Conservation (phyloP, 2,113 vertebrate species). For the Gopherus flavomarginatus region DNA sequence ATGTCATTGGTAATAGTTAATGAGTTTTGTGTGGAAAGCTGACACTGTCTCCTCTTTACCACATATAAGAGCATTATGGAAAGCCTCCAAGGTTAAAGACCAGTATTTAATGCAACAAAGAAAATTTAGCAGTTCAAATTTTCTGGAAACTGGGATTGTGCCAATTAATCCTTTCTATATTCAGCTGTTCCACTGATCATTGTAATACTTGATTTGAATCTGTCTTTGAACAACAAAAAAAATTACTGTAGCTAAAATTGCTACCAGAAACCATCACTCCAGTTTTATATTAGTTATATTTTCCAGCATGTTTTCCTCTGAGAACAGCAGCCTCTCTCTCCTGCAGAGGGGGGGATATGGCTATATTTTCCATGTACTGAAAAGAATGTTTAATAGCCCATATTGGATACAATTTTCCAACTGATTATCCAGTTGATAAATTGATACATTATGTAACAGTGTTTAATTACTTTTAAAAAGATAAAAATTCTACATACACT, state of each 20-base stretch:
- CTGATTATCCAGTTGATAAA: slow-evolving; percentile 77
- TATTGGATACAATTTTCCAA: slow-evolving; percentile 76
- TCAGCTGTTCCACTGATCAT: slow-evolving; percentile 40
- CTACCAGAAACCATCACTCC: slow-evolving; percentile 41
- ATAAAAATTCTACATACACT: slow-evolving; percentile 77
- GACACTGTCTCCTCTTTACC: slow-evolving; percentile 31
- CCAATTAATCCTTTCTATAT: slow-evolving; percentile 68
- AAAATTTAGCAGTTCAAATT: slow-evolving; percentile 22
- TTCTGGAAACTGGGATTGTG: slow-evolving; percentile 71
- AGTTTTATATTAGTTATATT: slow-evolving; percentile 44
- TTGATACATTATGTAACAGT: slow-evolving; percentile 74
- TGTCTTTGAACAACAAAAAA: slow-evolving; percentile 46
- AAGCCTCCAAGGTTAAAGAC: slow-evolving; percentile 75
- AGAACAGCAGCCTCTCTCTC: slow-evolving; percentile 39
- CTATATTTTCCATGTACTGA: slow-evolving; percentile 67
- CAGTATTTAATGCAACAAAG: slow-evolving; percentile 67
- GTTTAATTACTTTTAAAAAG: slow-evolving; percentile 76
- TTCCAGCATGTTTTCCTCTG: slow-evolving; percentile 32
- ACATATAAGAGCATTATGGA: slow-evolving; percentile 31
- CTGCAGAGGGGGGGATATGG: slow-evolving; percentile 58
- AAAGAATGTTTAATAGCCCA: slow-evolving; percentile 73
- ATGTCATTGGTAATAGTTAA: slow-evolving; percentile 33
- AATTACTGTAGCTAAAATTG: slow-evolving; percentile 44
- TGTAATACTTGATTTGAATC: slow-evolving; percentile 49
- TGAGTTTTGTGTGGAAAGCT: slow-evolving; percentile 48